phyloP scores from a whole-genome alignment of 1,140 invertebrate species.

The Rhagoletis zephyria region DNA sequence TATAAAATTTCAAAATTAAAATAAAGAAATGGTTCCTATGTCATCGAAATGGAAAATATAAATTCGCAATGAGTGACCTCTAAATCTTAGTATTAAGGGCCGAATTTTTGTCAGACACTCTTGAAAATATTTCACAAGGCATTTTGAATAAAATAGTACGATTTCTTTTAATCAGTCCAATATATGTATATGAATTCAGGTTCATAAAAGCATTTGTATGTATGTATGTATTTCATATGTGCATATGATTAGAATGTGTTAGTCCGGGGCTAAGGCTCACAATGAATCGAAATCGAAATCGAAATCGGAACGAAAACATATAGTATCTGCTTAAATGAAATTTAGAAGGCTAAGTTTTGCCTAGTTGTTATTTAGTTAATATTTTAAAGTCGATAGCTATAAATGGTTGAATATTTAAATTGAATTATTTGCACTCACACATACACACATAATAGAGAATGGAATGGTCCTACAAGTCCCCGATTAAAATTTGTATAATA shows the following conservation, averaged over 20 bases:
- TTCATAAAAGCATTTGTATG: not conserved
- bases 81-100: no score
- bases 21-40: no score
- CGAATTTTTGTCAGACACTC: no score
- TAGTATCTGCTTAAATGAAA: slow-evolving; percentile 38
- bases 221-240: not conserved
- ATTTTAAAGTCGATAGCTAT: slow-evolving; percentile 44
- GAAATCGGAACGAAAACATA: slow-evolving; percentile 41
- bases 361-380: slow-evolving; percentile 52
- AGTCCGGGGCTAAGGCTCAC: slow-evolving; percentile 6
- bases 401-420: slow-evolving; percentile 43
- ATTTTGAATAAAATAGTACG: no score
- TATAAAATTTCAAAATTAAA: no score
- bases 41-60: no score
- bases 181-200: no score
- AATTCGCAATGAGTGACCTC: no score
- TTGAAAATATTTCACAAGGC: no score
- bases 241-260: not conserved
- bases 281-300: slow-evolving; percentile 1
- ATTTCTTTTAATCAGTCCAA: no score
- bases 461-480: slow-evolving; percentile 43
- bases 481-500: not conserved
- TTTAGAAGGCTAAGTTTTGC: slow-evolving; percentile 40
- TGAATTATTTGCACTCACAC: slow-evolving; percentile 34
- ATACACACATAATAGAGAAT: not conserved